Evolutionary conservation across 1,140 invertebrate genomes (phyloP), one percentile per base, ranked within the genome.

Genomic region (Agrypnia vestita): DNA sequence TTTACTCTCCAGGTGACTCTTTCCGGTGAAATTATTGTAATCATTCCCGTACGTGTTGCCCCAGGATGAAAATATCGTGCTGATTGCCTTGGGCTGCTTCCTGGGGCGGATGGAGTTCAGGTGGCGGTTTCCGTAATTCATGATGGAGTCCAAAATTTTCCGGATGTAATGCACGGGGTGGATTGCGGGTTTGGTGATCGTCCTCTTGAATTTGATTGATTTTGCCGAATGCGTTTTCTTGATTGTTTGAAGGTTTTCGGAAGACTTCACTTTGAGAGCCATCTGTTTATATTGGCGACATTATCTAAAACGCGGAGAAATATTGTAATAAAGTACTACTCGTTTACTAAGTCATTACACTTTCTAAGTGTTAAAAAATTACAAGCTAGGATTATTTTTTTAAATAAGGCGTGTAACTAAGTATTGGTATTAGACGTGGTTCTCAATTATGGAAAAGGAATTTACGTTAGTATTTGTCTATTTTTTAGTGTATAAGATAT

Each of bases 21-120:
- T 76, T 21, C 51, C 73, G 13, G 72, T 76, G 13, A 62, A 13
- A 61, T 80, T 61, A 0, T 51, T 44, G 1, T 80, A 67, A 10
- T 76, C 62, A 9, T 80, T 62, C 25, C 25, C 6, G 25, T 35
- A 35, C 8, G 76, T 79, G 47, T 83, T 83, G 11, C 82, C 82
- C 82, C 82, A 83, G 25, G 80, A 83, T 10, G 79, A 62, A 43
- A 79, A 71, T 11, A 74, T 67, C 15, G 73, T 80, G 12, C 49
- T 80, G 13, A 47, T 44, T 9, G n/a, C 43, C 3, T 49, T 35
- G 1, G 25, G 61, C 51, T 35, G 80, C 53, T 78, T 81, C 53
- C 75, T 73, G 8, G 76, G 76, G 9, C 80, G 55, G 15, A 81
- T 25, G 11, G 55, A 74, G 49, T 59, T 76, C 15, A 21, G 43